A percentile compares a stretch with the other conserved stretches of the same genome.
These are phyloP conservation scores for Lucilia sericata DNA, from an alignment of 1,140 invertebrate species.

Conservation along the genomic window DNA sequence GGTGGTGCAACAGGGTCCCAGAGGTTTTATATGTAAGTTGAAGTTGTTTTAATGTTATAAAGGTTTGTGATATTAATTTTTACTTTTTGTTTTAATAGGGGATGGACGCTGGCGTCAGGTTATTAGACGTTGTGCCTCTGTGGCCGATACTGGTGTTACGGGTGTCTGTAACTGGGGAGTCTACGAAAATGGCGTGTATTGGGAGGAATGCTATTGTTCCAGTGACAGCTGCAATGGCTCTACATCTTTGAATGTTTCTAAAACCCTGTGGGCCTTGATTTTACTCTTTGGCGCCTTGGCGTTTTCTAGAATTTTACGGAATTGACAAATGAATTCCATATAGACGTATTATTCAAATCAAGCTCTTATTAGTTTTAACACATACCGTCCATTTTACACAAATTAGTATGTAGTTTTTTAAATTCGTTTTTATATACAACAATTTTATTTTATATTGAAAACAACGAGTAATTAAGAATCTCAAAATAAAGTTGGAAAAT, in stretches of 20 bases:
- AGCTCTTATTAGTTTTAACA: constrained; percentile 15
- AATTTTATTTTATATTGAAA: background rate
- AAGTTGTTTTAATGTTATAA: background rate
- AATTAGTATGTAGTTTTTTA: constrained; percentile 15
- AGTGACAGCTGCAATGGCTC: constrained; percentile 84
- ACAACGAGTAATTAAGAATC: constrained; percentile 1
- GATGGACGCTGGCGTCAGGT: constrained; percentile 94
- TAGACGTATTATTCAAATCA: background rate
- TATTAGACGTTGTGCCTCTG: constrained; percentile 88
- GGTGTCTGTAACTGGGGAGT: constrained; percentile 96
- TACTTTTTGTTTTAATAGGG: constrained; percentile 71
- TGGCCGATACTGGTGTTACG: constrained; percentile 89
- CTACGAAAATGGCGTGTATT: constrained; percentile 91
- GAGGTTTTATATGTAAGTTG: constrained; percentile 89
- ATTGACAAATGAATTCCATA: background rate
- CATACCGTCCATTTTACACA: constrained; percentile 45
- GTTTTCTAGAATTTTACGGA: constrained; percentile 15
- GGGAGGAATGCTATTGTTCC: constrained; percentile 95
- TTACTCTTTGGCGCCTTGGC: background rate
- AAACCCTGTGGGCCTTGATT: background rate
- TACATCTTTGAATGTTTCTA: background rate
- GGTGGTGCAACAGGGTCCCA: constrained; percentile 87
- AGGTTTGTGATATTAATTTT: background rate
- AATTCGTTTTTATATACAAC: constrained; percentile 16
- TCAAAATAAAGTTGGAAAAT: background rate